Base-by-base conservation (phyloP, 1,140 invertebrate species). In the Medauroidea extradentata region DNA sequence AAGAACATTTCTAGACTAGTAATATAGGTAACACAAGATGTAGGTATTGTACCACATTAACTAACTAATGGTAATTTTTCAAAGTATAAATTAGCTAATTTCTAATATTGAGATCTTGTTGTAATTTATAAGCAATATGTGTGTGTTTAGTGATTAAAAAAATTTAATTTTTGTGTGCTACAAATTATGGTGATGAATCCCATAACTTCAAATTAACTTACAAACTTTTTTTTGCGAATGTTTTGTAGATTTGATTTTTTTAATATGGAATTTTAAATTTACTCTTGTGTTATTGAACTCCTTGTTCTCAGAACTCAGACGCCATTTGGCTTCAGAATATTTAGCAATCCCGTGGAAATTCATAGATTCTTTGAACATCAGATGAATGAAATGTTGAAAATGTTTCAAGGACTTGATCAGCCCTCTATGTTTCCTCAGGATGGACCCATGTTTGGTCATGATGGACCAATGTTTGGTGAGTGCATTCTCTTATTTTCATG, bases 291-390 rank as follows among this genome's bases (percentile, higher is more conserved):
- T 46, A 5, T 19, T 8, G 25, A 52, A 24, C 21, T 5, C 18
- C 21, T 23, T 21, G 4, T 25, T 52, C 9, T 5, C 19, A 52
- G 50, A 43, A 13, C 16, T 19, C 25, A 4, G 4, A 43, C 50
- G n/a, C 50, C 50, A 4, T 56, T 56, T 56, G 42, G 41, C 14
- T 49, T 50, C 19, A 11, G 25, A 16, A 38, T 57, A 16, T 49
- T 48, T 23, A 34, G 44, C 21, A 41, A 50, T 57, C 56, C 56
- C 3, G 18, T 39, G 39, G 56, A 57, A 57, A 57, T 57, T 50
- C 44, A 50, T n/a, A 27, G 56, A 14, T 48, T 50, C 39, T 57
- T 57, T 41, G 46, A 57, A 34, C 44, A 57, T 11, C 46, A 57
- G 34, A 50, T 57, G 42, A 46, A 57, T 18, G n/a, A 41, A 24